A percentile compares a stretch with the other conserved stretches of the same genome.
These are phyloP conservation scores for Podilymbus podiceps DNA, from an alignment of 2,113 vertebrate genomes.

Conservation along the genomic window DNA sequence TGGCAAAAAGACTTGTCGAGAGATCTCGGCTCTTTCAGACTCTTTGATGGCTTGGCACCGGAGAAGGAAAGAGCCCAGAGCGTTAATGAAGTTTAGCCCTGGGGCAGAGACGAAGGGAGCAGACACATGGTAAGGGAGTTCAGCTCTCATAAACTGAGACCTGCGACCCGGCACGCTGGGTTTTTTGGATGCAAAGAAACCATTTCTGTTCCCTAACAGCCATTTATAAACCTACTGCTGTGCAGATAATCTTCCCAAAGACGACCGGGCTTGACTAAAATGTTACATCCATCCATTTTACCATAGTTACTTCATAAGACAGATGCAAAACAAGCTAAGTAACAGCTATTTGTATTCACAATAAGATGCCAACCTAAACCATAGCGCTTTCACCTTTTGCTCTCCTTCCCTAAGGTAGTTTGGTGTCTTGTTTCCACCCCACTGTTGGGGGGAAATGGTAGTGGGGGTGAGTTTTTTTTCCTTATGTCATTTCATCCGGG, in stretches of 20 bases:
- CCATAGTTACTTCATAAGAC: neutral
- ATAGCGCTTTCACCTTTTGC: neutral
- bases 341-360: neutral
- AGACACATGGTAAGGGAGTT: too few species aligned
- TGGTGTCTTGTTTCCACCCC: neutral
- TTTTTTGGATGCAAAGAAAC: neutral
- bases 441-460: neutral
- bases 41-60: neutral
- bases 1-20: neutral
- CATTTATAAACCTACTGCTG: neutral
- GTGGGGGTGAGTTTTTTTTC: neutral
- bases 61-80: neutral
- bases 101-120: neutral
- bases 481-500: neutral
- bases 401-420: neutral
- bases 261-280: neutral
- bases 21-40: fast-evolving
- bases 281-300: neutral
- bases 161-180: neutral
- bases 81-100: neutral
- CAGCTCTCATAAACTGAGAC: neutral
- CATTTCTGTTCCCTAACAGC: neutral
- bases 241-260: neutral
- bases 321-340: neutral
- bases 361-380: neutral